A percentile compares a stretch with the other conserved stretches of the same genome.
These are phyloP conservation scores for Acronicta alni DNA, from an alignment of 2,888 invertebrate species.

Conservation along the genomic window DNA sequence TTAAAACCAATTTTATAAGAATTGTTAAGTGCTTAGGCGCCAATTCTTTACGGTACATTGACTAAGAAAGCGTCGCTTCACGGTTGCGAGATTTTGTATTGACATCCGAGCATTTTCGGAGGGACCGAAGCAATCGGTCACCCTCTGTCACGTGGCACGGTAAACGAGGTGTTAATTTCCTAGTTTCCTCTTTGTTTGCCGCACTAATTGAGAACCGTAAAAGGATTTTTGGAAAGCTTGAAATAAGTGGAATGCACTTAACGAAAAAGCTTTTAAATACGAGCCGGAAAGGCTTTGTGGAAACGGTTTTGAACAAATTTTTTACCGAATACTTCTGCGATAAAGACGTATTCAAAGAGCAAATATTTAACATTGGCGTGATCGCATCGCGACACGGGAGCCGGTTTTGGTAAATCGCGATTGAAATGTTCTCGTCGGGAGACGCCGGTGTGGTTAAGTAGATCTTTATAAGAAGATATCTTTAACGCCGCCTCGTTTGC, in stretches of 20 bases:
- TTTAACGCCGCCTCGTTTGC: constrained; percentile 55
- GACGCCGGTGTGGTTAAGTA: constrained; percentile 53
- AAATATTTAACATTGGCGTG: constrained; percentile 65
- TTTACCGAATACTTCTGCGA: constrained; percentile 45
- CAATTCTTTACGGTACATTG: constrained; percentile 76
- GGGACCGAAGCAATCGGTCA: constrained; percentile 71
- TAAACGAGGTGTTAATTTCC: constrained; percentile 76
- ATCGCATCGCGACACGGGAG: constrained; percentile 72
- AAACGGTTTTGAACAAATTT: constrained; percentile 21
- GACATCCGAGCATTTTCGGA: constrained; percentile 65
- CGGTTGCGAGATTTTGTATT: constrained; percentile 70
- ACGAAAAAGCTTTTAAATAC: constrained; percentile 31
- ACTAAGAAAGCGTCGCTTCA: constrained; percentile 68
- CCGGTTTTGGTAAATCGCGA: constrained; percentile 78
- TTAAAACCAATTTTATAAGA: constrained; percentile 37
- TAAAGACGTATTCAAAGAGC: constrained; percentile 57
- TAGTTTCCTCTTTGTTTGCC: constrained; percentile 64
- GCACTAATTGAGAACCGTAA: constrained; percentile 62
- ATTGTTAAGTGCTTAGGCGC: constrained; percentile 65
- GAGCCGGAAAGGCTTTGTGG: constrained; percentile 27
- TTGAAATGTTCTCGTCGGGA: constrained; percentile 77
- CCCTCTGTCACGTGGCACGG: constrained; percentile 74
- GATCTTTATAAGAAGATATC: constrained; percentile 72
- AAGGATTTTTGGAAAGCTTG: constrained; percentile 54
- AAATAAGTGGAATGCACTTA: constrained; percentile 49